Base-by-base conservation (phyloP, 2,888 invertebrate species). In the Diplazon laetatorius region DNA sequence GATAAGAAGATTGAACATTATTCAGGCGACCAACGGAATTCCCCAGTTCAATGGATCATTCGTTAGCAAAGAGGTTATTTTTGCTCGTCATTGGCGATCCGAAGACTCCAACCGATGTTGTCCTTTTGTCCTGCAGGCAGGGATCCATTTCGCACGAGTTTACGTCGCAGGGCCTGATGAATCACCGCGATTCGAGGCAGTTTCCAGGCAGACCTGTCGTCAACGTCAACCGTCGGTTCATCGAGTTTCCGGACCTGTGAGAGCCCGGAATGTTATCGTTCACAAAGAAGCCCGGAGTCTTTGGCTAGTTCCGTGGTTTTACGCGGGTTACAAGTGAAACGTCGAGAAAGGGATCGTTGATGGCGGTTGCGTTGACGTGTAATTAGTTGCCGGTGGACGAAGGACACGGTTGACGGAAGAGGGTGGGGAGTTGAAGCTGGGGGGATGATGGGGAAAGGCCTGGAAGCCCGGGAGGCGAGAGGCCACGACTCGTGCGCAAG, bases 191-290 rank as follows among this genome's bases (percentile, higher is more conserved):
- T 30, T 6, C 30, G 6, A 2, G 6, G 6, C 30, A 6, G 30
- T 2, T 2, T 30, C 30, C 30, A 30, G 1, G 14, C 0, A 25
- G 30, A 30, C 8, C 14, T 30, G 52, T 52, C 30, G 30, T 30
- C 55, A 16, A 55, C 30, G 9, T 35, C 8, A 52, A 35, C 35
- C 30, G 16, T 30, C 6, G 4, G 30, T 5, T n/a, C 4, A 30
- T 30, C 30, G 30, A 6, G 30, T 6, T 30, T 30, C 30, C 2
- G 6, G 30, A 30, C 30, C 30, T n/a, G n/a, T n/a, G n/a, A n/a
- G n/a, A 30, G 60, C 60, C 65, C 66, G 50, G 65, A 59, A 76
- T 66, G 71, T 73, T 73, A 66, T 25, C 39, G 16, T 25, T 2
- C 6, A 30, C 30, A 30, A 44, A 59, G 46, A 65, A 71, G 60